Evolutionary conservation across 1,140 invertebrate species (phyloP).

Genomic region (Plodia interpunctella): DNA sequence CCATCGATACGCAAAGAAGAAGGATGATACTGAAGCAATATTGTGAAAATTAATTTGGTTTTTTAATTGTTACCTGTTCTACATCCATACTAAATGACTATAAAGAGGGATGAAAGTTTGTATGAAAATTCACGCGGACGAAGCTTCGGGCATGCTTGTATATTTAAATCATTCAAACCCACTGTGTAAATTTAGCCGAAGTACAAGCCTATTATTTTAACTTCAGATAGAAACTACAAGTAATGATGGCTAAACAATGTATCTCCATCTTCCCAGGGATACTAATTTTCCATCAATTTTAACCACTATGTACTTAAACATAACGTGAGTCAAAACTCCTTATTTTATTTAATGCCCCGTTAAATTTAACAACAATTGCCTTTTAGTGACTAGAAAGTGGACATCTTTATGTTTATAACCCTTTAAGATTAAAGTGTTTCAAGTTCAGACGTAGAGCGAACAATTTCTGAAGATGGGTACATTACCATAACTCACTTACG

Average conservation of each 20-base stretch:
- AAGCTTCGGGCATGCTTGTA: no score
- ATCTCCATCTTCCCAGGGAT: neutral
- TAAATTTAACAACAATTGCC: constrained; percentile 73
- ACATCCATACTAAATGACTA: no score
- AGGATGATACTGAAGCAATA: no score
- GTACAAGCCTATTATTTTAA: no score
- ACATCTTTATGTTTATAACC: constrained; percentile 67
- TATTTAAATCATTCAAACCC: no score
- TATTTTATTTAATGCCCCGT: constrained; percentile 64
- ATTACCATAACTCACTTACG: constrained; percentile 69
- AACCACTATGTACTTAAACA: constrained; percentile 11
- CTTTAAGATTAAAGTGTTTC: constrained; percentile 53
- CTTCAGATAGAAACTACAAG: neutral
- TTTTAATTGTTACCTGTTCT: no score
- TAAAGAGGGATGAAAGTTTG: no score
- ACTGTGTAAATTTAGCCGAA: no score
- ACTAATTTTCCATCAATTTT: neutral
- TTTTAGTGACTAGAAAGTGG: constrained; percentile 57
- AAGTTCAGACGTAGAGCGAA: constrained; percentile 22
- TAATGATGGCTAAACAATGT: neutral
- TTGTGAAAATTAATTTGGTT: no score
- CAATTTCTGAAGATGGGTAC: constrained; percentile 38
- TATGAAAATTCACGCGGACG: no score
- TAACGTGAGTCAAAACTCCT: constrained; percentile 36
- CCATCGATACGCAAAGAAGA: no score